Percentiles rank a stretch among this genome's conserved stretches.
Evolutionary conservation across 2,113 vertebrate species (phyloP).

Genomic region (Oncorhynchus gorbuscha): DNA sequence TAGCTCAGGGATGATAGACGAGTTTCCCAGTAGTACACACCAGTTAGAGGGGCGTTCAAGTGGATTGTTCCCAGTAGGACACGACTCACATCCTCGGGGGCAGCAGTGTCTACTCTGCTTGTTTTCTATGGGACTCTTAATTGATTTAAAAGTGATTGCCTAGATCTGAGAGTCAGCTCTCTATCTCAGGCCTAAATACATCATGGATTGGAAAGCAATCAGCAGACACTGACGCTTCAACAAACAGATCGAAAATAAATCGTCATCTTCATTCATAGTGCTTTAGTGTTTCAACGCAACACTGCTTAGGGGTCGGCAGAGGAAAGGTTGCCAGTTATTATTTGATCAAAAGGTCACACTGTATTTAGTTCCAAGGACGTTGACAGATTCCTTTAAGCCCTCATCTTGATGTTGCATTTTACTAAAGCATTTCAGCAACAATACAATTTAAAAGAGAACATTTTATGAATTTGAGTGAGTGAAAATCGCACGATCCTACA

Average conservation of each 20-base stretch:
- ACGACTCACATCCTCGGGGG: not conserved
- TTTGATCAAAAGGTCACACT: not conserved
- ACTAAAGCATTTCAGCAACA: conserved; percentile 54
- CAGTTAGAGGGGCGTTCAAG: too few relatives aligned
- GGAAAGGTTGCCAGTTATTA: not conserved
- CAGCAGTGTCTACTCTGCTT: not conserved
- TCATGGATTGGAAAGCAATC: not conserved
- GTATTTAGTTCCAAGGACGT: conserved; percentile 9
- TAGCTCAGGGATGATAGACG: too few relatives aligned
- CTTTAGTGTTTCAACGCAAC: not conserved
- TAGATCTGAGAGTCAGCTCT: conserved; percentile 41
- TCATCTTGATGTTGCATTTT: conserved; percentile 45
- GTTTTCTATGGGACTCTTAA: conserved; percentile 24
- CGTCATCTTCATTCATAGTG: conserved; percentile 2
- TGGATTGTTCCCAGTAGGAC: too few relatives aligned
- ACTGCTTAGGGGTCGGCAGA: not conserved
- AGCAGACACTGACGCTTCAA: not conserved
- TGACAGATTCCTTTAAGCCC: conserved; percentile 36
- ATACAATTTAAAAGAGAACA: conserved; percentile 61
- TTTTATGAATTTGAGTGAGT: conserved; percentile 45
- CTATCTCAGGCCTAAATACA: conserved; percentile 21
- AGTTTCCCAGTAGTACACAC: too few relatives aligned
- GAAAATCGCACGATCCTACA: conserved; percentile 28
- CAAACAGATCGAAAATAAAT: not conserved
- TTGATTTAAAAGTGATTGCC: conserved; percentile 46